Base-by-base conservation (phyloP, 2,888 invertebrate species). In the Ernsta delagoae region DNA sequence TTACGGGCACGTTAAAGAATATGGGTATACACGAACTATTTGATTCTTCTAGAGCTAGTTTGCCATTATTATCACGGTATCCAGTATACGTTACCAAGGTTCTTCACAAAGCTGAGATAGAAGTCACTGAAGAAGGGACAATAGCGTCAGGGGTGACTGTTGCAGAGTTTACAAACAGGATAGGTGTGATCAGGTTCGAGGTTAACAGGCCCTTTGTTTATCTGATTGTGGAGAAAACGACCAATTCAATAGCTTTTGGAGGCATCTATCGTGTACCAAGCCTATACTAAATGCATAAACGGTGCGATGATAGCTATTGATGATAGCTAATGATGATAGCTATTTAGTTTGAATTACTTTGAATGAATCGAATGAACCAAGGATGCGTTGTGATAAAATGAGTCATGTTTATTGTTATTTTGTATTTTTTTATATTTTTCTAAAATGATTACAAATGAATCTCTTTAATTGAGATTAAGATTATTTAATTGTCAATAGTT, bases 111-210 rank as follows among this genome's bases (percentile, higher is more conserved):
- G 96, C 96, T 1, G 94, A 94, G 75, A 96, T 97, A 74, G 96
- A 96, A 76, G 96, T 97, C 0, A 95, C 95, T 11, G 97, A 97
- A 80, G 94, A 96, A 71, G 97, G 97, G 0, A 96, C 96, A 0
- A 94, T 94, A 36, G 96, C 96, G 0, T 89, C 95, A 0, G 96
- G 95, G 0, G 95, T 94, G 0, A 94, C 96, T 0, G 81, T 81
- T 1, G 87, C 87, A 0, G 90, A 90, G 60, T 90, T 95, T 64
- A 82, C 86, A 4, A 94, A 95, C 75, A 92, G 94, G 69, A 92
- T 94, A 45, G 90, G 94, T 5, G 93, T 94, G 1, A 94, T 95
- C 0, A 90, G 94, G 71, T 95, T 96, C 79, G 89, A 92, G 75
- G 95, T 95, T 0, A 96, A 96, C 77, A 89, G 94, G 74, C 96